Base-by-base conservation (phyloP, 2,888 invertebrate species). In the Meiosimyza platycephala region DNA sequence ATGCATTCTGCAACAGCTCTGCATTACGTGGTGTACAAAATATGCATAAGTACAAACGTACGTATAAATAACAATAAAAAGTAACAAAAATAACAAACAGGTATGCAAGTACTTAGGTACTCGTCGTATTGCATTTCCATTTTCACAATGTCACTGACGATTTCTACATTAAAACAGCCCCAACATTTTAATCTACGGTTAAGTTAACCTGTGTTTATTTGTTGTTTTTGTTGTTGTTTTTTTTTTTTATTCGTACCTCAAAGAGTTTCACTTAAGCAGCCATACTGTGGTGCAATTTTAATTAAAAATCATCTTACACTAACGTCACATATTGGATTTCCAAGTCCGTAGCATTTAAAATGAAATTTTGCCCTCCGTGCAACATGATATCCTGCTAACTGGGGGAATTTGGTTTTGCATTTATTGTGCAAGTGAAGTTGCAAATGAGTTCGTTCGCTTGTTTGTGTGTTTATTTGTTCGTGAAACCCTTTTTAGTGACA, bases 221-320 rank as follows among this genome's bases (percentile, higher is more conserved):
- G 40, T 40, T 40, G 40, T 40, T 40, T 1, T 9, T 40, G 40
- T 40, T 28, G 28, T 40, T 40, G 6, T 40, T 40, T 9, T 40
- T 40, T 40, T 6, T 9, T 40, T 6, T 40, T 28, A 1, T 40
- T 40, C 2, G 6, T 40, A 7, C 40, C 51, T 33, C 28, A 51
- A 50, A 50, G 60, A 69, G 60, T 62, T 60, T 69, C 69, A 69
- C 40, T 65, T 52, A 65, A 28, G 51, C 65, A 18, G 51, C 65
- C 65, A 51, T 65, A 22, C 63, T 12, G 63, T 63, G 63, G 63
- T 16, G 16, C 48, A 47, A 28, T 57, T 63, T 63, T 48, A 63
- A 18, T 63, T 47, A 48, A 48, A 63, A 18, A 47, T 48, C 12
- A 47, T 63, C 16, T n/a, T 40, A 18, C 9, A 40, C 63, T 48